A percentile compares a stretch with the other conserved stretches of the same genome.
These are phyloP conservation scores for Eupeodes latifasciatus DNA, from an alignment of 2,888 invertebrate species.

Conservation along the genomic window DNA sequence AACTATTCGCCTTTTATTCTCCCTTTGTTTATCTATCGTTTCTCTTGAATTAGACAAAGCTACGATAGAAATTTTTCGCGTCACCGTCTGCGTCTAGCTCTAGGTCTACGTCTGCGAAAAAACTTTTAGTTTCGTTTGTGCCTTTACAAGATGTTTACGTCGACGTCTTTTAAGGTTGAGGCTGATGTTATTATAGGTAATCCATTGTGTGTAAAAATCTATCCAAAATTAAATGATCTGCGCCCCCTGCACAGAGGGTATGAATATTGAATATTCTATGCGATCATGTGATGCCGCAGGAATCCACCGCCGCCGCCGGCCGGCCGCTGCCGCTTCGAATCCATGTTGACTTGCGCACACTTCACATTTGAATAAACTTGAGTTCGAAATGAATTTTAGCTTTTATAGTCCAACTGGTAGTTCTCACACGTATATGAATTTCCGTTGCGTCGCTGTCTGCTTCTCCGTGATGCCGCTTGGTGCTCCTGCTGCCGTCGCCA, in stretches of 20 bases:
- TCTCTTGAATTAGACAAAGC: conserved; percentile 28
- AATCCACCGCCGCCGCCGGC: background rate
- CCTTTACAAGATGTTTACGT: conserved; percentile 55
- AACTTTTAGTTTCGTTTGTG: conserved; percentile 61
- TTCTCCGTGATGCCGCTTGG: conserved; percentile 47
- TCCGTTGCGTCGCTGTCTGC: conserved; percentile 66
- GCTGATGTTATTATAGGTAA: conserved; percentile 33
- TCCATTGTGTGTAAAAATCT: conserved; percentile 43
- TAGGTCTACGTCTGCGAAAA: background rate
- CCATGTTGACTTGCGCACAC: conserved; percentile 82
- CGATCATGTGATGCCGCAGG: conserved; percentile 40
- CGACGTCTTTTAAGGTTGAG: conserved; percentile 20
- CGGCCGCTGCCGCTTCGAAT: conserved; percentile 33
- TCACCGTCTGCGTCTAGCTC: background rate
- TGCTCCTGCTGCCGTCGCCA: conserved; percentile 24
- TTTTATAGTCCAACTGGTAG: conserved; percentile 82
- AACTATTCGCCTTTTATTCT: conserved; percentile 36
- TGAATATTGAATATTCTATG: background rate
- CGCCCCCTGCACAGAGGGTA: conserved; percentile 3
- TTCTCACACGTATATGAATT: conserved; percentile 79
- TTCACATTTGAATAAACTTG: conserved; percentile 84
- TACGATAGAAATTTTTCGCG: conserved; percentile 34
- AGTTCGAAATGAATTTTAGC: conserved; percentile 83
- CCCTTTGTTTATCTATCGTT: conserved; percentile 42
- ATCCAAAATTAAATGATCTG: conserved; percentile 22